These are phyloP conservation scores for Gavia stellata DNA, from an alignment of 2,113 vertebrate species.

Conservation along the genomic window DNA sequence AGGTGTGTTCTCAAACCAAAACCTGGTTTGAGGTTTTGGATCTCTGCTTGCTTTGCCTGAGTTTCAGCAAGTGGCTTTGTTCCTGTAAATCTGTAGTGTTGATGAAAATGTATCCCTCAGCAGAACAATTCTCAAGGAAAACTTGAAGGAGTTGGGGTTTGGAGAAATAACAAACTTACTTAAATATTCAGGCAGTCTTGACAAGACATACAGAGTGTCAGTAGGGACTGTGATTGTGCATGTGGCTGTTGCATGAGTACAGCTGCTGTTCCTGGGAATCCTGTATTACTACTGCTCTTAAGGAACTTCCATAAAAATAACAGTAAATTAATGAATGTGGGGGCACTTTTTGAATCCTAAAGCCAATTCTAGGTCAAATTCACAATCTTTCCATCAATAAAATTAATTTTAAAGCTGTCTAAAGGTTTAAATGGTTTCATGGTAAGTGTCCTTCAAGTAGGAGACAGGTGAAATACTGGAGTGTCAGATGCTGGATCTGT, in stretches of 20 bases:
- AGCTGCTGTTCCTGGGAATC: not conserved
- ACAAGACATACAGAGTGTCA: not conserved
- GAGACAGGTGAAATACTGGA: not conserved
- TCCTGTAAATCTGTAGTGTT: not conserved
- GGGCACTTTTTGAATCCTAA: not conserved
- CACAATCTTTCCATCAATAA: not conserved
- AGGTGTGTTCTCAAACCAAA: no score
- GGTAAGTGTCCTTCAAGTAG: not conserved
- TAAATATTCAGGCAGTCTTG: not conserved
- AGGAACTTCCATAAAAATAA: not conserved
- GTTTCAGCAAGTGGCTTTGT: not conserved
- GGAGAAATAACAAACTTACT: not conserved
- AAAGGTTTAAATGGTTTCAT: not conserved
- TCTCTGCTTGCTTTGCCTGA: not conserved
- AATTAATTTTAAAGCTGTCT: not conserved
- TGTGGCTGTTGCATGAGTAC: not conserved
- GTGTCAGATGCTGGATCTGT: not conserved
- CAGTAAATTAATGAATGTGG: not conserved
- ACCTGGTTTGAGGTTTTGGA: not conserved
- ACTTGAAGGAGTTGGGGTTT: not conserved
- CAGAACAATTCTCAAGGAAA: not conserved
- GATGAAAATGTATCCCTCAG: not conserved
- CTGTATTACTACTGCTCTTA: not conserved
- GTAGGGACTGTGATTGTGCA: not conserved
- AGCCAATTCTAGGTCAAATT: not conserved